phyloP scores from a whole-genome alignment of 23 tunicate genomes.

The Trididemnum miniatum region DNA sequence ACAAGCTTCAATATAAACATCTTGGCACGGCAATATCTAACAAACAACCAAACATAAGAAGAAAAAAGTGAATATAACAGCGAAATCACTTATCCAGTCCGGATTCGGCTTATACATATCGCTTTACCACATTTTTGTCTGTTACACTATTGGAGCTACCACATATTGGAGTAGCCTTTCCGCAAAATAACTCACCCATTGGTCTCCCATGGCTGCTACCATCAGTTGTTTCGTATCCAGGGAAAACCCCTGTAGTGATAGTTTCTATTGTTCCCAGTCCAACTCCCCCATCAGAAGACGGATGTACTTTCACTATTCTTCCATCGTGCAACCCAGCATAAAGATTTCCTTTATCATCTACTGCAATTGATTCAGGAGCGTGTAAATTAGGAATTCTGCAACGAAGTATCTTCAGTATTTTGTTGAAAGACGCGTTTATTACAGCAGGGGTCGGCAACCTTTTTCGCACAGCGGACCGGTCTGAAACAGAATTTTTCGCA shows the following conservation, averaged over 20 bases:
- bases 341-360: conserved; percentile 17
- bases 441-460: too few species aligned
- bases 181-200: conserved; percentile 25
- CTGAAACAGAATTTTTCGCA: too few species aligned
- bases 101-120: too few species aligned
- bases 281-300: conserved; percentile 8
- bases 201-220: conserved; percentile 34
- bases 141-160: too few species aligned
- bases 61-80: too few species aligned
- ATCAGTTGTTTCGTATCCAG: conserved; percentile 39
- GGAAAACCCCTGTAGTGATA: conserved; percentile 13
- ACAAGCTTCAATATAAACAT: too few species aligned
- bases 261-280: conserved; percentile 40
- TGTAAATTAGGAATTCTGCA: conserved; percentile 5
- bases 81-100: too few species aligned
- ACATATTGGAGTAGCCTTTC: not conserved
- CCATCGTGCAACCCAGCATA: conserved; percentile 36
- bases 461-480: too few species aligned
- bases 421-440: not conserved
- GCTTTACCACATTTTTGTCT: too few species aligned
- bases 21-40: too few species aligned
- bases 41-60: too few species aligned
- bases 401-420: too few species aligned
- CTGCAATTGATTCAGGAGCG: conserved; percentile 44
- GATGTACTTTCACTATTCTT: conserved; percentile 11